Conservation (phyloP, 2,888 invertebrate species). For the Eristalis pertinax region DNA sequence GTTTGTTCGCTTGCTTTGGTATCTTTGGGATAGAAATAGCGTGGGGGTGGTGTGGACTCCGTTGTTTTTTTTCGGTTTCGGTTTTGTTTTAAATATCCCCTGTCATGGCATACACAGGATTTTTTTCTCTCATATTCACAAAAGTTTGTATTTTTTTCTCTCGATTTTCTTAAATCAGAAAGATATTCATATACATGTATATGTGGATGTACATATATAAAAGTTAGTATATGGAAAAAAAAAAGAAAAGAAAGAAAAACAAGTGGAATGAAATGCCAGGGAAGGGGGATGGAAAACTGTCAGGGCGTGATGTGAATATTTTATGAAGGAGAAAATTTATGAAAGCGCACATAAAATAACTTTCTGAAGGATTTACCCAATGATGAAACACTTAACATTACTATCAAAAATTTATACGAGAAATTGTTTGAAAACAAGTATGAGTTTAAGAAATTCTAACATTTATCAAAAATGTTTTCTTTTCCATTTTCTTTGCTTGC, state of each 20-base stretch:
- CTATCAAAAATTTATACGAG: background rate
- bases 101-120: background rate
- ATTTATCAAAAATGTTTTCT: background rate
- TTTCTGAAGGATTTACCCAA: slow-evolving; percentile 32
- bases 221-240: slow-evolving; percentile 16
- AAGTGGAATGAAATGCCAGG: background rate
- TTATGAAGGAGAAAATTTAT: slow-evolving; percentile 50
- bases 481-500: background rate
- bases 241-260: slow-evolving; percentile 2
- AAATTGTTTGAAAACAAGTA: background rate
- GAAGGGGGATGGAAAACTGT: slow-evolving; percentile 31
- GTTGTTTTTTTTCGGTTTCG: background rate
- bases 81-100: slow-evolving; percentile 27
- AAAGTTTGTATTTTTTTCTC: background rate
- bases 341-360: slow-evolving; percentile 44
- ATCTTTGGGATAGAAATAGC: slow-evolving; percentile 5
- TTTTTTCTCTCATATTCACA: background rate
- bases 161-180: slow-evolving; percentile 1
- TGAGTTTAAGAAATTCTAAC: background rate
- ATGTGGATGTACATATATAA: background rate
- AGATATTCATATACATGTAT: background rate
- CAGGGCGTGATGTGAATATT: slow-evolving; percentile 57
- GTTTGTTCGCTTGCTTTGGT: slow-evolving; percentile 28
- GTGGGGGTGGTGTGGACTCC: slow-evolving; percentile 9
- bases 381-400: slow-evolving; percentile 21